phyloP scores from a whole-genome alignment of 2,797 vertebrate species.

The Yasuhikotakia modesta region DNA sequence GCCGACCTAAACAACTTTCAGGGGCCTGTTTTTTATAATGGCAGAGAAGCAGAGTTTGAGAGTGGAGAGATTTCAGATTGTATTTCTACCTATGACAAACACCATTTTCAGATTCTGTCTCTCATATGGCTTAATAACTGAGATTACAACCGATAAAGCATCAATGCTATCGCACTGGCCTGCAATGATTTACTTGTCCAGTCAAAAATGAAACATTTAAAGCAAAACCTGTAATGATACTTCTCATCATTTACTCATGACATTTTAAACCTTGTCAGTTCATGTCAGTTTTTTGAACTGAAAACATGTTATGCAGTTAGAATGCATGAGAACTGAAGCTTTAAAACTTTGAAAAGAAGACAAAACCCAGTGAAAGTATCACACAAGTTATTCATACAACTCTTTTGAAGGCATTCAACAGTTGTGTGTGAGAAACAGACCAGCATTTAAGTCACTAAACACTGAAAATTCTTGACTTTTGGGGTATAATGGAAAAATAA shows the following conservation, averaged over 20 bases:
- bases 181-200: neutral
- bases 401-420: too few species aligned
- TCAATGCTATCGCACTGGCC: constrained; percentile 24
- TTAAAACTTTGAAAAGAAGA: neutral
- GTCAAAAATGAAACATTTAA: neutral
- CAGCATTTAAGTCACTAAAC: too few species aligned
- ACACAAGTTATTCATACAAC: neutral
- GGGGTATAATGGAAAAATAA: too few species aligned
- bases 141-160: constrained; percentile 15
- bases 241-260: neutral
- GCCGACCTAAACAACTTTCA: neutral
- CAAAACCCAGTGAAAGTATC: neutral
- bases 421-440: too few species aligned
- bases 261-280: neutral
- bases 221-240: neutral
- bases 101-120: constrained; percentile 18
- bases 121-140: constrained; percentile 11
- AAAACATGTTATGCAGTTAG: neutral
- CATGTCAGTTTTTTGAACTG: too few species aligned
- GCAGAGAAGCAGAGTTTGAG: neutral
- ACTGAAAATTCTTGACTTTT: too few species aligned
- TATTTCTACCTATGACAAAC: neutral
- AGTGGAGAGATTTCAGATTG: neutral
- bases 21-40: neutral
- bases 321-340: neutral